These are phyloP conservation scores for Brachyhypopomus gauderio DNA, from an alignment of 2,113 vertebrate species.

Conservation along the genomic window DNA sequence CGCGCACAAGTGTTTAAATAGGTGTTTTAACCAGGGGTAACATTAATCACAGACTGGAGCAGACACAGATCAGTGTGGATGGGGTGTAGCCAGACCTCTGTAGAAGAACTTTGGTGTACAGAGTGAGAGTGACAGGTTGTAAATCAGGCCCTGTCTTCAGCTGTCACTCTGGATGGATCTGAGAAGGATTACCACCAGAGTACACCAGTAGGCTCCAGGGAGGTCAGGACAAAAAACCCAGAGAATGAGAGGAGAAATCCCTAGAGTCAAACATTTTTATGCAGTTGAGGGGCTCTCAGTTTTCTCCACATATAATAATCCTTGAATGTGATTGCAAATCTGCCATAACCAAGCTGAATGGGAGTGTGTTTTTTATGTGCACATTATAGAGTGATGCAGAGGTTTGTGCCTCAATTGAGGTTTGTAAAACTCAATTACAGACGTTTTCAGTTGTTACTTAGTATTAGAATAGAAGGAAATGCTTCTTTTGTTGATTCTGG, in stretches of 20 bases:
- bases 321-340: slow-evolving; percentile 28
- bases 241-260: slow-evolving; percentile 29
- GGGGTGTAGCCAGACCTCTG: slow-evolving; percentile 56
- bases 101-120: slow-evolving; percentile 61
- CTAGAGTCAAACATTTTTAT: neutral
- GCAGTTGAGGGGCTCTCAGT: neutral
- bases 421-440: neutral
- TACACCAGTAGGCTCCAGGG: slow-evolving; percentile 1
- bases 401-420: neutral
- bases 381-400: neutral
- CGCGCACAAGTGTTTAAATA: slow-evolving; percentile 22
- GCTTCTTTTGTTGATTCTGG: neutral
- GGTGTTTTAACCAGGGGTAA: slow-evolving; percentile 55
- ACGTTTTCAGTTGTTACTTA: neutral
- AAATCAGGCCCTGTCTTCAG: slow-evolving; percentile 65
- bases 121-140: slow-evolving; percentile 63
- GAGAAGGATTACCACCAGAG: slow-evolving; percentile 53
- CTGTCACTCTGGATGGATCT: slow-evolving; percentile 54
- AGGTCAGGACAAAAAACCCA: slow-evolving; percentile 51
- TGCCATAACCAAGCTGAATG: neutral
- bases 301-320: slow-evolving; percentile 8
- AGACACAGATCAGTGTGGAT: slow-evolving; percentile 70
- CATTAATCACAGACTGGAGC: slow-evolving; percentile 71
- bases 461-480: neutral
- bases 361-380: neutral